Base-by-base conservation (phyloP, 1,140 invertebrate genomes). In the Cydia strobilella region DNA sequence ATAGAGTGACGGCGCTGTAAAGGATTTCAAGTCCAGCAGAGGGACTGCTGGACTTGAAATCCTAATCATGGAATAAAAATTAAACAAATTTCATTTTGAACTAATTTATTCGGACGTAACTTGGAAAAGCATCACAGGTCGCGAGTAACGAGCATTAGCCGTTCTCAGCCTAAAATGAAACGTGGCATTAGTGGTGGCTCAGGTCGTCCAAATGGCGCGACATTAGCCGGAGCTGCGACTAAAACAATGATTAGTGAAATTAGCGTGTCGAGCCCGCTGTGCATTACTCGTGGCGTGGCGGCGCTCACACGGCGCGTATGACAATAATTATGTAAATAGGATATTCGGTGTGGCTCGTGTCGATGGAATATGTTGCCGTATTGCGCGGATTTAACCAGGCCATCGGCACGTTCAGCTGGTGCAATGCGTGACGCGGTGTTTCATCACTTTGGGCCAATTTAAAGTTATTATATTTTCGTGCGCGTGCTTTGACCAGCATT, bases 281-380 rank as follows among this genome's bases (percentile, higher is more conserved):
- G 77, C 76, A 77, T 80, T 76, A 79, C 77, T 73, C 63, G 73
- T 54, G n/a, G 27, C 51, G 6, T 20, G 59, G 54, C 74, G 42
- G 42, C 63, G 45, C 15, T 48, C 15, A 31, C 65, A 42, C 39
- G 23, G 2, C 80, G 77, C 82, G 82, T 81, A 76, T 82, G 78
- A 80, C 83, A 82, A 83, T 84, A 87, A 88, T 90, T 90, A 89
- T 89, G 88, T 85, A 89, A 90, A 89, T 88, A 79, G 80, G 82
- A 76, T 82, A 82, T 80, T 81, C 80, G 77, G 65, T 76, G 74
- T 59, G 54, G 71, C 39, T 42, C 27, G 71, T 48, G 75, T 69
- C 76, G 77, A 81, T 81, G 78, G 76, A 82, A 78, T 81, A 78
- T 74, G 74, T 39, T 74, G 62, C 72, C 54, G 75, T 79, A 79